Evolutionary conservation across 23 tunicate species (phyloP), one percentile per base, ranked within the genome.

Genomic region (Ascidia mentula): DNA sequence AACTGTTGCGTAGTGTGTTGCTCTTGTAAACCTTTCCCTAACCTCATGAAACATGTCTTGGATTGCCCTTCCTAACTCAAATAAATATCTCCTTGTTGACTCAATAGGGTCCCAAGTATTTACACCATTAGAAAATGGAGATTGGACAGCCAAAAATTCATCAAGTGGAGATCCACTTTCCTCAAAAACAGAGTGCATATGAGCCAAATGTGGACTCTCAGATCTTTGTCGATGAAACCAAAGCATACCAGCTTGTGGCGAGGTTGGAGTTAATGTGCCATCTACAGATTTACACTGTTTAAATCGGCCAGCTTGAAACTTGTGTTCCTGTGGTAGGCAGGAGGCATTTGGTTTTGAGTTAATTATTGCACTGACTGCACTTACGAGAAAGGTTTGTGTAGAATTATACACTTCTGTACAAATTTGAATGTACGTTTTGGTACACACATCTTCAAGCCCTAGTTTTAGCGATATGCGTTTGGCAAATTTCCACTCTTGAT

Each of bases 161-260:
- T 53, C 65, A 26, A 36, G 33, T 18, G 38, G 46, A 18, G 78
- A 37, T 6, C 40, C 78, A 6, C 78, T 38, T 1, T 74, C 78
- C 2, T 38, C 42, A 36, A 74, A 36, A 13, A 75, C 60, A 1
- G 89, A 85, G 45, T 85, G 89, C 30, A 46, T 81, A 24, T 79
- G 82, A 28, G 89, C 89, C 69, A 92, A 79, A 80, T 84, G 89
- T 0, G 92, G 97, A 39, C 92, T 87, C 60, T 92, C 92, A 15
- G 89, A 87, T 34, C 97, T 73, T 73, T 92, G 97, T 40, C 88
- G 92, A 18, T 92, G 97, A 38, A 86, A 92, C 97, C 97, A 92
- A 40, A 92, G 40, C 60, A 92, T 75, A 8, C 97, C 97, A 45
- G 97, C 97, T 81, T 87, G 59, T 37, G 69, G 40, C 28, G 40